Percentiles rank a stretch among this genome's conserved stretches.
Evolutionary conservation across 1,140 invertebrate genomes (phyloP).

Genomic region (Drosophila mojavensis): DNA sequence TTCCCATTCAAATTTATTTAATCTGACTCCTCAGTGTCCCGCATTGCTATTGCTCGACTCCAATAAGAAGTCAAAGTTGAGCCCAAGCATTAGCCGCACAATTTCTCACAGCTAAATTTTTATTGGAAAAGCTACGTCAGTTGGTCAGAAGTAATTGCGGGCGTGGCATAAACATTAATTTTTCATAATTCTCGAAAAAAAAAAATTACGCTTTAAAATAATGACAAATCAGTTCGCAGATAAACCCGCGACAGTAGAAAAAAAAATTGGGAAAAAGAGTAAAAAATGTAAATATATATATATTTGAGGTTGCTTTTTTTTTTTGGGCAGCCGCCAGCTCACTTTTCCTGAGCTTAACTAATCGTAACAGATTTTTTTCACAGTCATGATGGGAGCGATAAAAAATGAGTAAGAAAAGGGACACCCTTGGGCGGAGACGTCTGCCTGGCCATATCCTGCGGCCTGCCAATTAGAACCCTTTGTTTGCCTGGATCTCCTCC

Average conservation of each 20-base stretch:
- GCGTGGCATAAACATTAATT: conserved; percentile 48
- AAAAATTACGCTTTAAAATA: conserved; percentile 70
- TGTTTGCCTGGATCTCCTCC: conserved; percentile 55
- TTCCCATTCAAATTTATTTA: not conserved
- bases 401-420: conserved; percentile 17
- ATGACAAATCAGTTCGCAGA: conserved; percentile 84
- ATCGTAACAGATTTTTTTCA: conserved; percentile 81
- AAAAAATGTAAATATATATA: conserved; percentile 50
- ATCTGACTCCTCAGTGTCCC: too few species aligned
- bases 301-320: conserved; percentile 42
- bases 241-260: conserved; percentile 48
- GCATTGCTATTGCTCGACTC: not conserved
- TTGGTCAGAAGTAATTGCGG: conserved; percentile 27
- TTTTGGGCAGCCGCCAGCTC: conserved; percentile 52
- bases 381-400: conserved; percentile 47
- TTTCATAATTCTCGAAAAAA: conserved; percentile 55
- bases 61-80: conserved; percentile 7
- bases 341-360: conserved; percentile 68
- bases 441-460: conserved; percentile 72
- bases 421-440: conserved; percentile 67
- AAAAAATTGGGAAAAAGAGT: conserved; percentile 22
- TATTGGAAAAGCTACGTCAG: conserved; percentile 29
- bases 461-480: conserved; percentile 82
- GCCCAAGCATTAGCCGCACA: conserved; percentile 9
- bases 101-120: conserved; percentile 32